Percentiles rank a stretch among this genome's conserved stretches.
Conservation (phyloP, 2,888 invertebrate species). For the Rhyacophila evoluta region DNA sequence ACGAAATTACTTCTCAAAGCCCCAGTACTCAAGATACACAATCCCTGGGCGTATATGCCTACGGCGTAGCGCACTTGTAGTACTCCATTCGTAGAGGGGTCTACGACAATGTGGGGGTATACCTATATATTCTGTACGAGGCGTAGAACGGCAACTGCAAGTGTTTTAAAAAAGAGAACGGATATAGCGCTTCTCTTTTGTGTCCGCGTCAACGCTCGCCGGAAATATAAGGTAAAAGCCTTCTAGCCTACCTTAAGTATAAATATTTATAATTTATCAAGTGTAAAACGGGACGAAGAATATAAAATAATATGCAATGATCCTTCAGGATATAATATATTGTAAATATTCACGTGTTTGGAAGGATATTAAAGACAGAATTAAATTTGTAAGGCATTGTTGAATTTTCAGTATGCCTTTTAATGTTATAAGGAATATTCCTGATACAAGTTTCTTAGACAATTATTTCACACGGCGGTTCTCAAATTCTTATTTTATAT, state of each 20-base stretch:
- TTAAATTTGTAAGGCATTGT: too few relatives aligned
- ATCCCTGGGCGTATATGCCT: conserved; percentile 1
- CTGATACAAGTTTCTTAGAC: too few relatives aligned
- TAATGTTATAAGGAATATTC: too few relatives aligned
- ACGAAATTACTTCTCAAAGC: not conserved
- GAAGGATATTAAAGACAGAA: too few relatives aligned
- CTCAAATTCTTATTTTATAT: too few relatives aligned
- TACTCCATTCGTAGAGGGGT: not conserved
- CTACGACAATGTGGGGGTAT: not conserved
- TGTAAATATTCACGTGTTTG: too few relatives aligned
- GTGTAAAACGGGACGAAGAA: not conserved
- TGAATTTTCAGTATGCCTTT: too few relatives aligned
- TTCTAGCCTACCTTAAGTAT: not conserved
- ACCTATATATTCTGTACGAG: not conserved
- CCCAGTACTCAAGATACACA: not conserved
- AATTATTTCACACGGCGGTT: too few relatives aligned
- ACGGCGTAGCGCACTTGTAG: not conserved
- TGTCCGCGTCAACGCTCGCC: not conserved
- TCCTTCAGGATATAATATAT: too few relatives aligned
- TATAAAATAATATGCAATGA: too few relatives aligned
- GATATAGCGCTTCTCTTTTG: not conserved
- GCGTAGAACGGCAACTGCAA: not conserved
- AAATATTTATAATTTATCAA: not conserved
- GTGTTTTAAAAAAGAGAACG: not conserved
- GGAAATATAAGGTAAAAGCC: not conserved